Evolutionary conservation across 2,888 invertebrate species (phyloP), one percentile per base, ranked within the genome.

Genomic region (Andricus curvator): DNA sequence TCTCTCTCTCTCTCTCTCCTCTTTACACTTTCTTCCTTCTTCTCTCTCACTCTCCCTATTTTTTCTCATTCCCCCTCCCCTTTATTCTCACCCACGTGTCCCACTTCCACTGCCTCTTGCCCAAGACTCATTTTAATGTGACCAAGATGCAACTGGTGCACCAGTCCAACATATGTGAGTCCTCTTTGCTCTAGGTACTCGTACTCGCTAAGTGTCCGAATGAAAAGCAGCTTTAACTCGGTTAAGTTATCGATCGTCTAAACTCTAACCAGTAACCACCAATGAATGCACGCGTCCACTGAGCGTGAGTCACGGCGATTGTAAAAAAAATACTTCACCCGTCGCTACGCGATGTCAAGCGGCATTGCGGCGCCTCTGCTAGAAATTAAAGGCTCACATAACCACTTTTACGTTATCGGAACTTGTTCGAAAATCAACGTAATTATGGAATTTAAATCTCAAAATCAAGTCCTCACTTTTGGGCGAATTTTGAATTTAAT

Each of bases 271-370:
- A 79, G 78, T 78, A 77, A 82, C 81, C 80, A 79, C 80, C 84
- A 81, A 87, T 87, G 87, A 85, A 86, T 85, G 86, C 85, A 84
- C 85, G 83, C 81, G 80, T 60, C 81, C 78, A 56, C 70, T 81
- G 78, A 84, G 82, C 81, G 83, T 84, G 84, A 85, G 83, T 83
- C 85, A 85, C 81, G 84, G 79, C 82, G 81, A 83, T 82, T 82
- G 83, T 80, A 78, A 80, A 80, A 66, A 44, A 51, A 66, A 51
- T 60, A 66, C 64, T 65, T 20, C 11, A 66, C 56, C 64, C 64
- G 84, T 79, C 82, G 82, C 81, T 60, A 70, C 78, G 82, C 80
- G 77, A 82, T 82, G 82, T 82, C 81, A 81, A 84, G 80, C 84
- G 83, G 65, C 82, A 80, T 77, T 78, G 37, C 81, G 82, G 82